Conservation (phyloP, 2,113 vertebrate genomes). For the Oncorhynchus masou region DNA sequence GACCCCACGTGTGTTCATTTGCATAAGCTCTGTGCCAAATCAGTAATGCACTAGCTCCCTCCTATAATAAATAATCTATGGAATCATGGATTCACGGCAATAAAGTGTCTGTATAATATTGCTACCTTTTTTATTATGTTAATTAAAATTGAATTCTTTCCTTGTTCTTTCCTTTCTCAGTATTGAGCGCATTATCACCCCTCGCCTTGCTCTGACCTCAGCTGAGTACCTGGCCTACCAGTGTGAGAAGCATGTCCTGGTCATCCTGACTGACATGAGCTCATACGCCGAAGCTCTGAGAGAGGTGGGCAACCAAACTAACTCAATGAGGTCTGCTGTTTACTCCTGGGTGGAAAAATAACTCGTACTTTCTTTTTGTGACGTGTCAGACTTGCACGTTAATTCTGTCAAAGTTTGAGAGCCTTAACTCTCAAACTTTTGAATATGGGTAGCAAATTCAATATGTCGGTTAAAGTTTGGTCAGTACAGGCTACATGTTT, state of each 20-base stretch:
- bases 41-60: not conserved
- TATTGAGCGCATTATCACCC: constrained; percentile 82
- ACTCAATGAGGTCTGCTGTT: not conserved
- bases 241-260: constrained; percentile 82
- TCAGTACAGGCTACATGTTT: no score
- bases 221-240: constrained; percentile 83
- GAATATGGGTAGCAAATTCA: not conserved
- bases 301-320: constrained; percentile 66
- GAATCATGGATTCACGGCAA: no score
- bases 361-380: not conserved
- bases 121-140: no score
- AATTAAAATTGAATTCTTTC: no score
- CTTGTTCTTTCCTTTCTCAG: constrained; percentile 48
- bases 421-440: not conserved
- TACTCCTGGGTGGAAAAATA: not conserved
- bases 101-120: not conserved
- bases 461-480: not conserved
- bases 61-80: not conserved
- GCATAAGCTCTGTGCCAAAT: not conserved
- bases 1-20: constrained; percentile 51
- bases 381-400: no score
- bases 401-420: not conserved
- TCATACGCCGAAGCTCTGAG: constrained; percentile 81
- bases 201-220: constrained; percentile 77
- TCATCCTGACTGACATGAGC: constrained; percentile 84